Evolutionary conservation across 2,113 vertebrate genomes (phyloP).

Genomic region (Peromyscus maniculatus): DNA sequence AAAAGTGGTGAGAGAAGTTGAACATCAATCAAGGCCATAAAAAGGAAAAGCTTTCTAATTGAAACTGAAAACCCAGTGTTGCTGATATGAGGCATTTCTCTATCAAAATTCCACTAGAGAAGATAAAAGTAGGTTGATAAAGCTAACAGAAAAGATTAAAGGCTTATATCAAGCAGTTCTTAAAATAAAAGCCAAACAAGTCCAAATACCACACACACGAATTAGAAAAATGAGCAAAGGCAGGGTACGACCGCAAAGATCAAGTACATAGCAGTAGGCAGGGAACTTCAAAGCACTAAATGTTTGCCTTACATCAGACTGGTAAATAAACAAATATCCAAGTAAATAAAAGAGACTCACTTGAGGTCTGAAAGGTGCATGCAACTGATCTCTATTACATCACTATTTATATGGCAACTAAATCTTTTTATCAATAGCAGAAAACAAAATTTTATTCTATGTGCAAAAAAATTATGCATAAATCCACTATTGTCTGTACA

Average conservation of each 20-base stretch:
- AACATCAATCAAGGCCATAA: neutral
- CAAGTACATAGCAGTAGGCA: neutral
- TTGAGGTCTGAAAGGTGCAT: neutral
- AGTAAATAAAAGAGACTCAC: neutral
- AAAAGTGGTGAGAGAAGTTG: neutral
- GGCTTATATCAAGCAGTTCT: neutral
- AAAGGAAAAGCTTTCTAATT: neutral
- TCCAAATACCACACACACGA: neutral
- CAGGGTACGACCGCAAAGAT: neutral
- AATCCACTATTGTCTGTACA: neutral
- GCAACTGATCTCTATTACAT: neutral
- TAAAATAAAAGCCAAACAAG: neutral
- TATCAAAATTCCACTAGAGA: constrained; percentile 5
- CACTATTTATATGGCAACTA: neutral
- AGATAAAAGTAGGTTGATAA: neutral
- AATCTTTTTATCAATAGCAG: neutral
- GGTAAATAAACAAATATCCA: neutral
- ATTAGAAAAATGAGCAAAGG: neutral
- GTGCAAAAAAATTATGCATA: neutral
- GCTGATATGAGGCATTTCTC: neutral
- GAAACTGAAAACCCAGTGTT: neutral
- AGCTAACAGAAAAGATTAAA: neutral
- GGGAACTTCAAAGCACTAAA: neutral
- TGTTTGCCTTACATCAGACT: neutral
- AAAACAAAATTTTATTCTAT: neutral